Conservation (phyloP, 2,113 vertebrate genomes). For the Ctenodactylus gundi region DNA sequence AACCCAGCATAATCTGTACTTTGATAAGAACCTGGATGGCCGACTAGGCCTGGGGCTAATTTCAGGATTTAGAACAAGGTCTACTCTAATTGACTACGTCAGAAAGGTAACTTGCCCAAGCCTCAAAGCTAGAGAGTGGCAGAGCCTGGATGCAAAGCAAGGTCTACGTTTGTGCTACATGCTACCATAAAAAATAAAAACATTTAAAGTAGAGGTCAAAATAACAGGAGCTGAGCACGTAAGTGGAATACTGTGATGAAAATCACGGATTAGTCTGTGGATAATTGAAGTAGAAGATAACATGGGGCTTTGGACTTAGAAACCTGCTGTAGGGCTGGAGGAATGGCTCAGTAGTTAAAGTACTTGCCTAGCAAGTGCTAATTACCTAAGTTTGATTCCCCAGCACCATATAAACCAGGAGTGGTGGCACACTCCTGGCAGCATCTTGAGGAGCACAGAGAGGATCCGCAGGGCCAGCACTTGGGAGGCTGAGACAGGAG, state of each 20-base stretch:
- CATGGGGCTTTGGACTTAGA: not conserved
- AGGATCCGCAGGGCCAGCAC: no score
- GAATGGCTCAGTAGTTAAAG: no score
- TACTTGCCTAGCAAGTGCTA: no score
- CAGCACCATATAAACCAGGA: no score
- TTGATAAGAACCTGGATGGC: slow-evolving; percentile 14
- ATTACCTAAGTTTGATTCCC: no score
- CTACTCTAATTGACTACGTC: not conserved
- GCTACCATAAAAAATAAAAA: not conserved
- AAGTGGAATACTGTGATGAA: not conserved
- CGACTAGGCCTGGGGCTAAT: not conserved
- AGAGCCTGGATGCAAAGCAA: not conserved
- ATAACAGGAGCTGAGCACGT: not conserved
- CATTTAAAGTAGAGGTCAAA: not conserved
- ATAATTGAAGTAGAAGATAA: not conserved
- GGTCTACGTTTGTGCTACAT: not conserved
- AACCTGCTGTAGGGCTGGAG: not conserved
- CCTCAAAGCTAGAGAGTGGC: not conserved
- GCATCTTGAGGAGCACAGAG: no score
- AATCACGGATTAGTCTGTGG: not conserved
- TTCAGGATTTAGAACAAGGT: slow-evolving; percentile 12
- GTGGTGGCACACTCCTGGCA: no score
- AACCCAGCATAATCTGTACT: not conserved
- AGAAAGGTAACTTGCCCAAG: not conserved
- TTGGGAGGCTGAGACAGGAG: no score